Conservation (phyloP, 2,797 vertebrate genomes). For the Morelia viridis region DNA sequence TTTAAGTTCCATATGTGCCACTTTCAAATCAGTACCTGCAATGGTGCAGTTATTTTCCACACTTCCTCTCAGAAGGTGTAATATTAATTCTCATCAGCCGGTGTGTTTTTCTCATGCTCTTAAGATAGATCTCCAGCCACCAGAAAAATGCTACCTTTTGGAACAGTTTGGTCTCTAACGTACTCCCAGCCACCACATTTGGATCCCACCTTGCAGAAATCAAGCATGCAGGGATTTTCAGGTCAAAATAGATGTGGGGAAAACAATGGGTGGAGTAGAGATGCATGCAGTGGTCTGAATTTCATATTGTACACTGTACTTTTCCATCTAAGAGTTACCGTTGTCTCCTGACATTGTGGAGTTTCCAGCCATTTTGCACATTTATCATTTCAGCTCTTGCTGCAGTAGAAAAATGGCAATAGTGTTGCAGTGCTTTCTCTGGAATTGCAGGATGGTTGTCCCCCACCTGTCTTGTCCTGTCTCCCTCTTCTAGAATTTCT, state of each 20-base stretch:
- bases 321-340: too few species aligned
- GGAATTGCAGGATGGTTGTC: too few species aligned
- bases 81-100: neutral
- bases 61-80: neutral
- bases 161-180: rapidly evolving
- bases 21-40: neutral
- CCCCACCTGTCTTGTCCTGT: too few species aligned
- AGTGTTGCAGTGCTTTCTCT: too few species aligned
- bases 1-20: neutral
- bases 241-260: neutral
- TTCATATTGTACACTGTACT: too few species aligned
- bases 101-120: neutral
- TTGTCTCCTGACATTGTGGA: too few species aligned
- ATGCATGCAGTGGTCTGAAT: neutral
- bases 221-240: neutral
- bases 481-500: too few species aligned
- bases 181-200: too few species aligned
- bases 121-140: rapidly evolving
- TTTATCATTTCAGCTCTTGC: too few species aligned
- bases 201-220: neutral
- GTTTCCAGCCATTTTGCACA: too few species aligned
- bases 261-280: neutral
- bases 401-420: too few species aligned
- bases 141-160: neutral
- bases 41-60: neutral